Evolutionary conservation across 2,888 invertebrate genomes (phyloP).

Genomic region (Hirtodrosophila duncani): DNA sequence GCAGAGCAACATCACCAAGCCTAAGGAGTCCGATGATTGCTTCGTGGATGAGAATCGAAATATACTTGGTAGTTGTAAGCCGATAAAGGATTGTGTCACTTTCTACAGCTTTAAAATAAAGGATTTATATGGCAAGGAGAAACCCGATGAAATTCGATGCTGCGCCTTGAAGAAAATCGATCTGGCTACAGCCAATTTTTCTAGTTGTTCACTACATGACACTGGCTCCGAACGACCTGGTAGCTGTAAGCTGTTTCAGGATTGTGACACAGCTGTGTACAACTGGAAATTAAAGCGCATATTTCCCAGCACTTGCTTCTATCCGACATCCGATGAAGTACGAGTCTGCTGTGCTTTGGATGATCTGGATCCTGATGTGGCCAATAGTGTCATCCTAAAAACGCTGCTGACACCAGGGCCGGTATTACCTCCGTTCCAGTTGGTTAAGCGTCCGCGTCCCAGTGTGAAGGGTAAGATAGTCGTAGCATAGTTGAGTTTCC

Average conservation of each 20-base stretch:
- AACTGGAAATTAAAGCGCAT: slow-evolving; percentile 50
- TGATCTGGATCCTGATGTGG: not conserved
- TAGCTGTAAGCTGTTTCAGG: too few relatives aligned
- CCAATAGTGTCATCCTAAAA: not conserved
- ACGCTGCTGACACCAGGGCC: too few relatives aligned
- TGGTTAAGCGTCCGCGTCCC: slow-evolving; percentile 27
- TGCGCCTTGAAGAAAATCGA: too few relatives aligned
- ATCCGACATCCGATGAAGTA: slow-evolving; percentile 68
- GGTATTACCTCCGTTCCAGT: slow-evolving; percentile 1
- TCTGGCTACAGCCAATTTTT: too few relatives aligned
- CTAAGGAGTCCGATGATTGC: slow-evolving; percentile 60
- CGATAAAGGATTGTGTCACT: too few relatives aligned
- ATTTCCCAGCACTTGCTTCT: slow-evolving; percentile 70
- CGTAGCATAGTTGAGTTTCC: not conserved
- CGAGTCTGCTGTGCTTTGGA: slow-evolving; percentile 57
- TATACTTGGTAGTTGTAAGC: slow-evolving; percentile 51
- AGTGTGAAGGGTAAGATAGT: slow-evolving; percentile 49
- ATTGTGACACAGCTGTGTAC: slow-evolving; percentile 54
- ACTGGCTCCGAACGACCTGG: too few relatives aligned
- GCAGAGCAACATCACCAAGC: slow-evolving; percentile 58
- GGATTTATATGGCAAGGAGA: too few relatives aligned
- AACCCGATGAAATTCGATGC: too few relatives aligned
- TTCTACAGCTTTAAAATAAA: too few relatives aligned
- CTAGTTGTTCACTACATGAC: too few relatives aligned
- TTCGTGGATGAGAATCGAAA: slow-evolving; percentile 38